These are phyloP conservation scores for Sipha flava DNA, from an alignment of 1,140 invertebrate species.

Conservation along the genomic window DNA sequence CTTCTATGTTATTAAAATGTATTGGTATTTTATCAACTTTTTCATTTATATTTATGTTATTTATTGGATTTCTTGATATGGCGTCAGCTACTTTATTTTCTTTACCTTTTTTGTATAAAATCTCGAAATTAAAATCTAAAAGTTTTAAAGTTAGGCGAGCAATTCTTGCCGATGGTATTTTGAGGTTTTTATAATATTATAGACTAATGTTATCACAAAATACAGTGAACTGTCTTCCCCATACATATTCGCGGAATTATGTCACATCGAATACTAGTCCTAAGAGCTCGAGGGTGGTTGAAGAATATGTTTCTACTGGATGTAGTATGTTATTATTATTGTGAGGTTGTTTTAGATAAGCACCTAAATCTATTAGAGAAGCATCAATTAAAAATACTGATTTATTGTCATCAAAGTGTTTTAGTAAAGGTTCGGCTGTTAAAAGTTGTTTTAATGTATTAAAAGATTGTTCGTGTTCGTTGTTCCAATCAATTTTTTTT, in stretches of 20 bases:
- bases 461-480: neutral
- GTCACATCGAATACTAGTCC: neutral
- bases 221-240: neutral
- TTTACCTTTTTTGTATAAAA: too few relatives aligned
- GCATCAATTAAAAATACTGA: neutral
- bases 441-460: neutral
- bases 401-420: neutral
- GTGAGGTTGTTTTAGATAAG: neutral
- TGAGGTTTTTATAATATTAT: neutral
- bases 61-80: too few relatives aligned
- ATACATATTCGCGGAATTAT: neutral
- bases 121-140: neutral
- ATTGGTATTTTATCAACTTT: too few relatives aligned
- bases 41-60: too few relatives aligned
- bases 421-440: neutral
- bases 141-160: neutral
- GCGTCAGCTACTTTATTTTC: too few relatives aligned
- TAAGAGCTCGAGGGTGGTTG: neutral
- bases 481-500: neutral
- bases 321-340: neutral
- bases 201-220: neutral
- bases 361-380: neutral
- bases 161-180: slow-evolving; percentile 3
- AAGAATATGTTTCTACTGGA: neutral
- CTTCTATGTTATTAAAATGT: too few relatives aligned